A percentile compares a stretch with the other conserved stretches of the same genome.
These are phyloP conservation scores for Drosophila setifemur DNA, from an alignment of 1,140 invertebrate genomes.

Conservation along the genomic window DNA sequence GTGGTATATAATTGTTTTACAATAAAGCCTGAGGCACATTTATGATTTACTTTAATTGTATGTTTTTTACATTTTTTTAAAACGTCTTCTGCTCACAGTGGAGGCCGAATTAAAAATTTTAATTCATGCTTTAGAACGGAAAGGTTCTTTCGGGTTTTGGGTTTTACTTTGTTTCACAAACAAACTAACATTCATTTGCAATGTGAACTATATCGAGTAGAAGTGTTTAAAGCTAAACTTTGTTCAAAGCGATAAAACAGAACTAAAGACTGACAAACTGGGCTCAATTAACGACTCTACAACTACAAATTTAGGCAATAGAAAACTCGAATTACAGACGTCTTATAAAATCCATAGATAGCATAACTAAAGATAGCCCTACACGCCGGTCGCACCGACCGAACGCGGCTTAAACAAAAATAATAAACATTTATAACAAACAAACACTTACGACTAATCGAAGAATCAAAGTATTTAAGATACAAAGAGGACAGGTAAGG, in stretches of 20 bases:
- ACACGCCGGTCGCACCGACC: constrained; percentile 8
- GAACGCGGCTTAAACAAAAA: constrained; percentile 25
- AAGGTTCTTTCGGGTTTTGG: constrained; percentile 2
- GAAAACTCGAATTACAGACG: constrained; percentile 31
- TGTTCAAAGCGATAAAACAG: constrained; percentile 46
- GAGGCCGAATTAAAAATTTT: not conserved
- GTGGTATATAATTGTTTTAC: constrained; percentile 73
- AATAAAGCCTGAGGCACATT: constrained; percentile 80
- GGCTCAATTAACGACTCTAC: constrained; percentile 33
- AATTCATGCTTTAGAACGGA: constrained; percentile 29
- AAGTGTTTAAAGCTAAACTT: constrained; percentile 44
- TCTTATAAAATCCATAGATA: constrained; percentile 6
- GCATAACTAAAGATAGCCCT: constrained; percentile 36
- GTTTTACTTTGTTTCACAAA: constrained; percentile 74
- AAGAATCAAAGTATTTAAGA: constrained; percentile 35
- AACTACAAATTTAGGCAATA: constrained; percentile 30
- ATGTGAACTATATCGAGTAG: constrained; percentile 10
- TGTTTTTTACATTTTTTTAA: constrained; percentile 35
- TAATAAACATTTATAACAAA: constrained; percentile 74
- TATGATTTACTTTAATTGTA: constrained; percentile 44
- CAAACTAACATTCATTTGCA: constrained; percentile 57
- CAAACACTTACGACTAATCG: constrained; percentile 70
- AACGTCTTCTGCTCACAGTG: not conserved
- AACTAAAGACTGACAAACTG: constrained; percentile 24
- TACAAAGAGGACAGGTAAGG: constrained; percentile 10